Base-by-base conservation (phyloP, 2,888 invertebrate genomes). In the Eristalis pertinax region DNA sequence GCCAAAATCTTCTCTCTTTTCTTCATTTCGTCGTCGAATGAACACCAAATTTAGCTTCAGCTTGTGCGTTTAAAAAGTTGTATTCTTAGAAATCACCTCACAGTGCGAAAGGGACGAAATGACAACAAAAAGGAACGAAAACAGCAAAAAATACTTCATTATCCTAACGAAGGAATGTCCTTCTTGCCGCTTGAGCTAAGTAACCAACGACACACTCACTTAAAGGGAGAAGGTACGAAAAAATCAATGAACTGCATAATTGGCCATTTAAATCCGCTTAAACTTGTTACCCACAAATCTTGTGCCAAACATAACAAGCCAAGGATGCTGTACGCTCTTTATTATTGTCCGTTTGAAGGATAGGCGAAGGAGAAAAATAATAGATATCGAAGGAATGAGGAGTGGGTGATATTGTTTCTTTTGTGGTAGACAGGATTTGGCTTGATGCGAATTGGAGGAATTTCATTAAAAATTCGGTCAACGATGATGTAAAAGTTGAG, bases 221-320 rank as follows among this genome's bases (percentile, higher is more conserved):
- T 50, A 22, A 56, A 72, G 58, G 22, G 15, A 64, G 43, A 72
- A 63, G 26, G 65, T 41, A 63, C 11, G 60, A 68, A 68, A 86
- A 90, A 89, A 70, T 90, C 91, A 91, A 91, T 91, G 91, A 90
- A 91, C 89, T 91, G 91, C 90, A 90, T 91, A 91, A 91, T 91
- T 91, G 90, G 90, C 89, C 91, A 91, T 91, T 90, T 75, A 83
- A 88, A 80, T 85, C 79, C 72, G 65, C 79, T 84, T 79, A 79
- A 68, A 65, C 82, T 82, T 79, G 86, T 74, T 72, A 63, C 67
- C 41, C 68, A 81, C 38, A 76, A 80, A 80, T 80, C 72, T 72
- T 62, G 41, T 60, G 63, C 43, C 15, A 77, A 63, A 69, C 22
- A 69, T 35, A 77, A 77, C 38, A 77, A 62, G 41, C 19, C 62